Conservation (phyloP, 2,113 vertebrate species). For the Passer montanus region DNA sequence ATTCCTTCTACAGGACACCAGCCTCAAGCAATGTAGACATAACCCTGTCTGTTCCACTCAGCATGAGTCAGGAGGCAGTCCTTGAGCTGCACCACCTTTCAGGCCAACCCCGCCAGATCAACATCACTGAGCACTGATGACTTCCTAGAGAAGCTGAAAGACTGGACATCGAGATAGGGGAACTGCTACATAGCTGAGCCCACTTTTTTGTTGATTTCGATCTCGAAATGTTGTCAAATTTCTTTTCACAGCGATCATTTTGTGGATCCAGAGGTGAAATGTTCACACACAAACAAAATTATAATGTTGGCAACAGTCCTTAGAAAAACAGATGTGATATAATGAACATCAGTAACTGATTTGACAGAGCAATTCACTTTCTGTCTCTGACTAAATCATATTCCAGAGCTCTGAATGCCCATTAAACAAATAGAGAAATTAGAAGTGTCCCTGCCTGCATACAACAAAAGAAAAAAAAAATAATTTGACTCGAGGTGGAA, state of each 20-base stretch:
- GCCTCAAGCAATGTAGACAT: background rate
- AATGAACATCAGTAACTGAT: background rate
- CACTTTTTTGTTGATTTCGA: background rate
- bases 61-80: background rate
- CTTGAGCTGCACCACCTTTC: background rate
- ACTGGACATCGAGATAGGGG: accelerated
- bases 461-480: background rate
- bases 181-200: background rate
- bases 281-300: background rate
- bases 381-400: background rate
- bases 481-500: background rate
- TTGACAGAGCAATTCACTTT: background rate
- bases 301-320: background rate
- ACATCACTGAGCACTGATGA: background rate
- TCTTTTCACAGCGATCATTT: background rate
- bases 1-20: background rate
- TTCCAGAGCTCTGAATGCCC: background rate
- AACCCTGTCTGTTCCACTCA: accelerated
- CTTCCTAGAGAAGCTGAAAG: background rate
- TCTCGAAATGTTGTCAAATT: background rate
- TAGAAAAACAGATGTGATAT: background rate
- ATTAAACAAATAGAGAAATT: background rate
- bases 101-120: background rate
- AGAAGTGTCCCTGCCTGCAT: background rate
- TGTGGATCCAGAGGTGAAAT: background rate